These are phyloP conservation scores for Pseudorasbora parva DNA, from an alignment of 2,113 vertebrate genomes.

Conservation along the genomic window DNA sequence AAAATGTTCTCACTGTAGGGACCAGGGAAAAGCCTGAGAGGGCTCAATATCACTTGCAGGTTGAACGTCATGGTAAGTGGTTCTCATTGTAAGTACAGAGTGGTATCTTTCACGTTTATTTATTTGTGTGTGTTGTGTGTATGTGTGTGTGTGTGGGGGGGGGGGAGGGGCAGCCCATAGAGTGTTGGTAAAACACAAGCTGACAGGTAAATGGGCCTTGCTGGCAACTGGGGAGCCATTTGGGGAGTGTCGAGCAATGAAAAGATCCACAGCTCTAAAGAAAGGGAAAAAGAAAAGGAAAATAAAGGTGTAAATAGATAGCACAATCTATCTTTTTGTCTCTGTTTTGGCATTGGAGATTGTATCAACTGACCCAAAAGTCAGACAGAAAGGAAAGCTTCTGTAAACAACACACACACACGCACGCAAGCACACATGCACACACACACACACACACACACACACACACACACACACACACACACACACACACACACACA, in stretches of 20 bases:
- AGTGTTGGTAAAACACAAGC: slow-evolving; percentile 47
- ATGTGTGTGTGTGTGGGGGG: background rate
- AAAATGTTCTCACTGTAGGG: background rate
- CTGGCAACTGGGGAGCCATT: slow-evolving; percentile 54
- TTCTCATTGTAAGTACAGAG: slow-evolving; percentile 12
- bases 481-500: slow-evolving; percentile 16
- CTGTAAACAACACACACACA: slow-evolving; percentile 22
- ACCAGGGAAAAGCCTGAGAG: background rate
- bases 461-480: background rate
- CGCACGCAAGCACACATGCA: slow-evolving; percentile 8
- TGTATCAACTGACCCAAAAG: slow-evolving; percentile 27
- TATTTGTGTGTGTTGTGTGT: background rate
- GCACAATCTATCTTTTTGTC: slow-evolving; percentile 21
- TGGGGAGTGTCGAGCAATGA: slow-evolving; percentile 37
- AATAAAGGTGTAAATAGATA: slow-evolving; percentile 54
- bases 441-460: slow-evolving; percentile 7
- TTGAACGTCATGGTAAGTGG: slow-evolving; percentile 25
- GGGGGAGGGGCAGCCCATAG: slow-evolving; percentile 50
- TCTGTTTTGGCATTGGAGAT: slow-evolving; percentile 27
- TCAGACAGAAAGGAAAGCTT: slow-evolving; percentile 45
- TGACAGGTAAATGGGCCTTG: slow-evolving; percentile 58
- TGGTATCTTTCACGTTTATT: slow-evolving; percentile 1
- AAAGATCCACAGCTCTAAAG: background rate
- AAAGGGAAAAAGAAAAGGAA: slow-evolving; percentile 15
- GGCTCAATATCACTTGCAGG: background rate